Conservation (phyloP, 2,113 vertebrate species). For the Aspiorhynchus laticeps region DNA sequence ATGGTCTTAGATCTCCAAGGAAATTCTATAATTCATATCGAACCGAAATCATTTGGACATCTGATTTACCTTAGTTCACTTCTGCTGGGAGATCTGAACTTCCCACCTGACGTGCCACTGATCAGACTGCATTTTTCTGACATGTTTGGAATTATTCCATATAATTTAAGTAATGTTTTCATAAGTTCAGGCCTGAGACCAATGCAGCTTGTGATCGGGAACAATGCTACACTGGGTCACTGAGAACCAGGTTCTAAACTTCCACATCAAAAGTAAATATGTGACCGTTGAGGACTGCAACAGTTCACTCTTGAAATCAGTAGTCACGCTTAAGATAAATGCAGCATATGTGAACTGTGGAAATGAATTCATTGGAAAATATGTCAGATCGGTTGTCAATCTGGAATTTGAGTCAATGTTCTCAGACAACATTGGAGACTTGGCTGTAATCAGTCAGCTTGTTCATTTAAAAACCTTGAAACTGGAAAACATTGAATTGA, state of each 20-base stretch:
- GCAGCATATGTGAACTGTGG: neutral
- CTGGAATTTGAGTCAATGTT: neutral
- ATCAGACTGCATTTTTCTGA: slow-evolving; percentile 14
- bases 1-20: slow-evolving; percentile 6
- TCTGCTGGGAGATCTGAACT: neutral
- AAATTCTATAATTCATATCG: slow-evolving; percentile 24
- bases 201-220: slow-evolving; percentile 14
- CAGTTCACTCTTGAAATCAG: neutral
- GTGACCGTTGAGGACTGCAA: slow-evolving; percentile 30
- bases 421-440: slow-evolving; percentile 14
- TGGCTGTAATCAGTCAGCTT: slow-evolving; percentile 21
- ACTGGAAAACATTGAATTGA: slow-evolving; percentile 67
- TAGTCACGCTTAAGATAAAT: slow-evolving; percentile 1
- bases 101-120: neutral
- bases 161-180: slow-evolving; percentile 25
- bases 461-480: slow-evolving; percentile 69
- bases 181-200: neutral
- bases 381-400: slow-evolving; percentile 6
- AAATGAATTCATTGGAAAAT: slow-evolving; percentile 35
- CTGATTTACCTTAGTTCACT: slow-evolving; percentile 16
- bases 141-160: slow-evolving; percentile 22
- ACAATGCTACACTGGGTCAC: neutral
- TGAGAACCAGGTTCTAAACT: neutral
- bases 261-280: neutral
- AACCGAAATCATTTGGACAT: slow-evolving; percentile 6